phyloP scores from a whole-genome alignment of 2,797 vertebrate species.

The Lates japonicus region DNA sequence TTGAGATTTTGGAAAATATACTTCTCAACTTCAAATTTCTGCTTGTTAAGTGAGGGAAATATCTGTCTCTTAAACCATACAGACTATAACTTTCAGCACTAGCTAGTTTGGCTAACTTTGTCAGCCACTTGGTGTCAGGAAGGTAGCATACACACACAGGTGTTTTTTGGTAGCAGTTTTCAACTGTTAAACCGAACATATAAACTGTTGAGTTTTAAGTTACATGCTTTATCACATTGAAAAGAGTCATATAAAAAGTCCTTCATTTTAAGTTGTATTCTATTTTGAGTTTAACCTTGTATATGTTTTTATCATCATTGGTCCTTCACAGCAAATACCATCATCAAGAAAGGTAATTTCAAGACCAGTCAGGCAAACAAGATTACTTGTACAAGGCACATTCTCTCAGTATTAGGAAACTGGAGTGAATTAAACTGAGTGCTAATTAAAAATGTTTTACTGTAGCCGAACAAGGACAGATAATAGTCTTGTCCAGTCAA shows the following conservation, averaged over 20 bases:
- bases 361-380: not conserved
- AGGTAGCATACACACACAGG: not conserved
- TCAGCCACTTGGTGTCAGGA: not conserved
- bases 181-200: too few relatives aligned
- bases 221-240: too few relatives aligned
- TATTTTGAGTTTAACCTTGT: not conserved
- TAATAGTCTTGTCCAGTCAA: not conserved
- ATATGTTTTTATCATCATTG: not conserved
- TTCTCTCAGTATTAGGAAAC: not conserved
- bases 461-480: not conserved
- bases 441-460: not conserved
- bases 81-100: not conserved
- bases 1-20: too few relatives aligned
- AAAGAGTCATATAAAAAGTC: not conserved
- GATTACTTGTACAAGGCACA: not conserved
- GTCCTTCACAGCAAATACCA: not conserved
- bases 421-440: not conserved
- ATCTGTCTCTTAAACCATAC: not conserved
- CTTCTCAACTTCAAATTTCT: not conserved
- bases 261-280: not conserved
- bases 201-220: too few relatives aligned
- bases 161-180: too few relatives aligned
- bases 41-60: not conserved
- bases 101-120: not conserved
- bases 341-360: not conserved